phyloP scores from a whole-genome alignment of 2,113 vertebrate genomes.

The Orthonyx spaldingii region DNA sequence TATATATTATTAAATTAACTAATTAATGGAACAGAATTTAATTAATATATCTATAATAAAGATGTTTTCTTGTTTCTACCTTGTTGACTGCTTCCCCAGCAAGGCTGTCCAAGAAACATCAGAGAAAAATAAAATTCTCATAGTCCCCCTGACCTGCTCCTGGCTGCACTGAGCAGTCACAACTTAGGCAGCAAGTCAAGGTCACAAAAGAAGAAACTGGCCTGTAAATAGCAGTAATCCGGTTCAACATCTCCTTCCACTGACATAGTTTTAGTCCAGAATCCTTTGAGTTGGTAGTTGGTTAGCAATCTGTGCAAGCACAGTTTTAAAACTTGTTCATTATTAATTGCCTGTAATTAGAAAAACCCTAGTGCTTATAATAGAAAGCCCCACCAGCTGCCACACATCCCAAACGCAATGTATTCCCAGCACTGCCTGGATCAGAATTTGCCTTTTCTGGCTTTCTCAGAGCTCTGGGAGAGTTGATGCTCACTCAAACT shows the following conservation, averaged over 20 bases:
- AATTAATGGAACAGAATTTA: neutral
- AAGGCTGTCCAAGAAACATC: neutral
- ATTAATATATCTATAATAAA: neutral
- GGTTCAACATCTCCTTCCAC: neutral
- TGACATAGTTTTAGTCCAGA: neutral
- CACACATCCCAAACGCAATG: neutral
- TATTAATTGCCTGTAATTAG: neutral
- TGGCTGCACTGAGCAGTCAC: neutral
- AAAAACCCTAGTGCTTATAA: neutral
- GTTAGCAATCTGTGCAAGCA: neutral
- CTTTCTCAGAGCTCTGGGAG: neutral
- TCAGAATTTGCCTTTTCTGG: neutral
- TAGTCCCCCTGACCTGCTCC: neutral
- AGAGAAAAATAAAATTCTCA: neutral
- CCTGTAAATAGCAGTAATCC: neutral
- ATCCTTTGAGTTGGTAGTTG: neutral
- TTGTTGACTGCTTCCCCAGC: neutral
- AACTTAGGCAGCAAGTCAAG: neutral
- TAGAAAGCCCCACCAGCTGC: neutral
- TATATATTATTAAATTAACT: neutral
- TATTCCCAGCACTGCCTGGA: neutral
- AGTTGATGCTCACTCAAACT: neutral
- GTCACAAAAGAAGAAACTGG: neutral
- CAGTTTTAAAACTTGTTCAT: neutral
- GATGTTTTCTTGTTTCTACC: neutral